These are phyloP conservation scores for Saxicola maurus DNA, from an alignment of 2,797 vertebrate species.

Conservation along the genomic window DNA sequence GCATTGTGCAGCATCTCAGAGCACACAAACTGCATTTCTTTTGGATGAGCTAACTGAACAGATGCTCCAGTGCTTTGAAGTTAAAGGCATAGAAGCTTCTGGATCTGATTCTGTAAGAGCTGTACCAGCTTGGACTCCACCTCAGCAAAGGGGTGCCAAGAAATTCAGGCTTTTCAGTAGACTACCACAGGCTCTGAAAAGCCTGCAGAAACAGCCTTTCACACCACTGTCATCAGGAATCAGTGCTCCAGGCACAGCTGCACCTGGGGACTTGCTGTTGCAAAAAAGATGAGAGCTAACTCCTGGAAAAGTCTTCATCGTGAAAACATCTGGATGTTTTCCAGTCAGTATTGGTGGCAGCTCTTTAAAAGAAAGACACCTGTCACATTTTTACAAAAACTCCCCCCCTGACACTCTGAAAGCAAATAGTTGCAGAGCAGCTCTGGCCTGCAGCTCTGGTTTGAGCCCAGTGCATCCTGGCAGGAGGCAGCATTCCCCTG, in stretches of 20 bases:
- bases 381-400: rapidly evolving
- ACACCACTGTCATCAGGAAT: not conserved
- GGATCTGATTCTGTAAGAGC: not conserved
- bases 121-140: not conserved
- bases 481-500: not conserved
- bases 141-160: not conserved
- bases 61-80: not conserved
- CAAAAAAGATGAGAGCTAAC: not conserved
- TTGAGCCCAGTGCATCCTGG: not conserved
- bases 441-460: not conserved
- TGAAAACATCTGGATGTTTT: not conserved
- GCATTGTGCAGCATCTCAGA: not conserved
- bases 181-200: not conserved
- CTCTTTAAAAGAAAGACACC: not conserved
- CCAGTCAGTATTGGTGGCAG: not conserved
- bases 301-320: not conserved
- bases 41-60: not conserved
- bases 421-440: not conserved
- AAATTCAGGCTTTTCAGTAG: not conserved
- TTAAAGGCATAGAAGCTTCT: not conserved
- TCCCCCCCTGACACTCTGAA: not conserved
- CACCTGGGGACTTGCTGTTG: not conserved
- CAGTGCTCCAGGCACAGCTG: not conserved
- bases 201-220: not conserved
- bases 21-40: not conserved